Base-by-base conservation (phyloP, 2,888 invertebrate species). In the Eupithecia dodoneata region DNA sequence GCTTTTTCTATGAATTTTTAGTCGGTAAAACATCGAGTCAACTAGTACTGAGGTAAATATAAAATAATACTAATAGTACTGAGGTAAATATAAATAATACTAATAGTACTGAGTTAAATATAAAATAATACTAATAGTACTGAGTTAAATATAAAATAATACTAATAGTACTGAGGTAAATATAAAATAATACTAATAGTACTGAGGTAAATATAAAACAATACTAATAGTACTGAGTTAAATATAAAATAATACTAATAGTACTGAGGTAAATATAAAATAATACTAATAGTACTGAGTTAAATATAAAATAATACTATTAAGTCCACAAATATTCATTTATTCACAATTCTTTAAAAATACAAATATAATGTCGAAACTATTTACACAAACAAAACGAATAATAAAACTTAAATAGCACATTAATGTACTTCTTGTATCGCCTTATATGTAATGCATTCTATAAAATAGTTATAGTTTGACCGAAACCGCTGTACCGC, bases 291-390 rank as follows among this genome's bases (percentile, higher is more conserved):
- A n/a, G n/a, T n/a, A n/a, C n/a, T n/a, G n/a, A 13, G 15, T 0
- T 15, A 6, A n/a, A 59, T 59, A 59, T 5, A 41, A 42, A 79
- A 77, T 78, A 80, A 84, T n/a, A 80, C 55, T 4, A 84, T 75
- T 76, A 77, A 73, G 47, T 81, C 81, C 81, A 85, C 84, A 86
- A 85, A 84, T 80, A 86, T 86, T 65, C 79, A 77, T 88, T 87
- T 88, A 88, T 87, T 88, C 85, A 88, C 86, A 88, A 80, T 84
- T 75, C 82, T 82, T 73, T 79, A 76, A 78, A 77, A 83, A 71
- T 72, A 71, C 41, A 73, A 75, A 82, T 77, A 81, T 79, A 79
- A 75, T 78, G 71, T 75, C 76, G 82, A 83, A 84, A 78, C 66
- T 87, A 85, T 86, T 81, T 87, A 88, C 85, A 87, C 47, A 72